Evolutionary conservation across 2,113 vertebrate species (phyloP).

Genomic region (Triplophysa siluroides): DNA sequence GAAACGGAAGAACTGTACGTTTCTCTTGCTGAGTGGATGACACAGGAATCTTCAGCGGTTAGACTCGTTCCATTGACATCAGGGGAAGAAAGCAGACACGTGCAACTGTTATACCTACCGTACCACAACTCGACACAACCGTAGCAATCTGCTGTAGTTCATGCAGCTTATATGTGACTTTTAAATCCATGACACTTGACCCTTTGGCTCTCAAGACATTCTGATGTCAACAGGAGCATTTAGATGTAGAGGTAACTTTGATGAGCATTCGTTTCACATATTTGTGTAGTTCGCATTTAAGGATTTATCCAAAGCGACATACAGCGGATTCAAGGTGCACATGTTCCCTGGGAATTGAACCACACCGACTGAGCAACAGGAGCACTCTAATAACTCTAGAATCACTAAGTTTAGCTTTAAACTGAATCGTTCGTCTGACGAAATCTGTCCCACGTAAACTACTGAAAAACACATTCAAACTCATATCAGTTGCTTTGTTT

Average conservation of each 20-base stretch:
- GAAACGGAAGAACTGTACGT: constrained; percentile 26
- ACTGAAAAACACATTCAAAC: background rate
- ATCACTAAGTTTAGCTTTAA: background rate
- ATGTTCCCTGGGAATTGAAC: no score
- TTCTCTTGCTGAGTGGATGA: background rate
- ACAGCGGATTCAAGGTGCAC: no score
- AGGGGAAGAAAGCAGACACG: background rate
- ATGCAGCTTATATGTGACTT: background rate
- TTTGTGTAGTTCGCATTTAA: background rate
- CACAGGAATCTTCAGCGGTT: constrained; percentile 17
- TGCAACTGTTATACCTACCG: background rate
- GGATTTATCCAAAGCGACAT: background rate
- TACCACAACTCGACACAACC: background rate
- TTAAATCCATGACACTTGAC: background rate
- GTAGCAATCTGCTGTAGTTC: background rate
- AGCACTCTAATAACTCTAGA: background rate
- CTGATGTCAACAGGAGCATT: background rate
- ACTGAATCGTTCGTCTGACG: background rate
- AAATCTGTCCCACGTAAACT: background rate
- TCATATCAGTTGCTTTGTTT: constrained; percentile 2
- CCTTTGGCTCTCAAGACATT: background rate
- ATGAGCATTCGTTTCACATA: no score
- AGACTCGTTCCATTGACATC: background rate
- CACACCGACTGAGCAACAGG: no score
- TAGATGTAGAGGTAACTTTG: background rate